A percentile compares a stretch with the other conserved stretches of the same genome.
Evolutionary conservation across 2,888 invertebrate species (phyloP).

Genomic region (Drosophila barbarae): DNA sequence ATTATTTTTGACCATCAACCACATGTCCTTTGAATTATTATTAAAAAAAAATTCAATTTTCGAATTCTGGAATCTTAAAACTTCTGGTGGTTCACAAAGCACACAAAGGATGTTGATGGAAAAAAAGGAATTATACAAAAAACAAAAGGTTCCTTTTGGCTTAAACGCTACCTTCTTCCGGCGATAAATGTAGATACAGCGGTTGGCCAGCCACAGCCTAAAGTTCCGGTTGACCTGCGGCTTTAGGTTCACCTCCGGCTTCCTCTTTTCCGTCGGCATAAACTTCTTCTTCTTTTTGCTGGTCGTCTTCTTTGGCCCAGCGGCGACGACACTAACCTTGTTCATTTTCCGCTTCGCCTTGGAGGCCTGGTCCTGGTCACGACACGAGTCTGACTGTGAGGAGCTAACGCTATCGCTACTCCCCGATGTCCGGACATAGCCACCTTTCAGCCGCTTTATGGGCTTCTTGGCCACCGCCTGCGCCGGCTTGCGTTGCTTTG

Average conservation of each 20-base stretch:
- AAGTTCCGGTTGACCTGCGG: slow-evolving; percentile 58
- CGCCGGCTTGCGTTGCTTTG: background rate
- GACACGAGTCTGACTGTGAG: slow-evolving; percentile 14
- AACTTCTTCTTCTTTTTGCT: slow-evolving; percentile 41
- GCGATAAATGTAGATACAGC: slow-evolving; percentile 68
- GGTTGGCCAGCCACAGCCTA: slow-evolving; percentile 69
- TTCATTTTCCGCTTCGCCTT: slow-evolving; percentile 7
- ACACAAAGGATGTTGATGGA: background rate
- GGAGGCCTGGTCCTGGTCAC: background rate
- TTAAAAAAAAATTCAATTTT: too few species aligned
- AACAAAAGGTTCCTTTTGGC: too few species aligned
- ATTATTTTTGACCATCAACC: background rate
- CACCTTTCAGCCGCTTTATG: background rate
- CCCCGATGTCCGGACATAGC: slow-evolving; percentile 8
- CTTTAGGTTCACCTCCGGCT: slow-evolving; percentile 31
- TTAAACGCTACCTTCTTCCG: slow-evolving; percentile 50
- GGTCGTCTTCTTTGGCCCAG: slow-evolving; percentile 6
- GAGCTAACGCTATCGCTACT: slow-evolving; percentile 16
- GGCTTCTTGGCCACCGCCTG: background rate
- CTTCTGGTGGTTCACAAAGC: too few species aligned
- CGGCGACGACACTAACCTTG: background rate
- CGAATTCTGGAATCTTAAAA: too few species aligned
- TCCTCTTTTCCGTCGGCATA: slow-evolving; percentile 47
- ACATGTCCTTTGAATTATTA: background rate
- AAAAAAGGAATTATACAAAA: background rate